Percentiles rank a stretch among this genome's conserved stretches.
phyloP scores from a whole-genome alignment of 2,113 vertebrate species.

The Ibidorhyncha struthersii region DNA sequence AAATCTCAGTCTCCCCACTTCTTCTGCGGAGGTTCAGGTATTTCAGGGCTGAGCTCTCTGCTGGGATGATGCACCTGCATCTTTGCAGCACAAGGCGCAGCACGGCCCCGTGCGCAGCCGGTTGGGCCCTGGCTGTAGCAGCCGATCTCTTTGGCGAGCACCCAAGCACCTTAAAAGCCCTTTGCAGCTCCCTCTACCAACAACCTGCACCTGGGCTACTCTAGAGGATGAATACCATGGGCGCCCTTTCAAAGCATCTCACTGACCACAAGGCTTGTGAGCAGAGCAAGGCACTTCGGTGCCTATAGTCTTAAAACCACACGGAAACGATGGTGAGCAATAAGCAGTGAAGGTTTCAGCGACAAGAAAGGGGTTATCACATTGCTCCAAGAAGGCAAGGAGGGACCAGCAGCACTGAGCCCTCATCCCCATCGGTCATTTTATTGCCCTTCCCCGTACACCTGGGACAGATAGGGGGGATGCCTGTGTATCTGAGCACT shows the following conservation, averaged over 20 bases:
- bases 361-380: not conserved
- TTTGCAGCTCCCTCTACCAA: not conserved
- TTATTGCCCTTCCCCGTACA: not conserved
- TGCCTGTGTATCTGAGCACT: not conserved
- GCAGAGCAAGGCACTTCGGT: not conserved
- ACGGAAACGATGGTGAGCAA: not conserved
- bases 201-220: not conserved
- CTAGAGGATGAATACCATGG: not conserved
- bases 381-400: not conserved
- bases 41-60: not conserved
- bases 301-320: not conserved
- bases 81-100: not conserved
- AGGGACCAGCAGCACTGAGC: not conserved
- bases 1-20: not conserved
- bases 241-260: not conserved
- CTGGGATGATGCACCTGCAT: not conserved
- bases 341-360: not conserved
- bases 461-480: fast-evolving
- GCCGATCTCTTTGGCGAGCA: not conserved
- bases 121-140: not conserved
- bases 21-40: not conserved
- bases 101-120: not conserved
- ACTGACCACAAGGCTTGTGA: not conserved
- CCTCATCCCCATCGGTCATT: not conserved
- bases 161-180: not conserved